Percentiles rank a stretch among this genome's conserved stretches.
Conservation (phyloP, 1,140 invertebrate genomes). For the Atta cephalotes region DNA sequence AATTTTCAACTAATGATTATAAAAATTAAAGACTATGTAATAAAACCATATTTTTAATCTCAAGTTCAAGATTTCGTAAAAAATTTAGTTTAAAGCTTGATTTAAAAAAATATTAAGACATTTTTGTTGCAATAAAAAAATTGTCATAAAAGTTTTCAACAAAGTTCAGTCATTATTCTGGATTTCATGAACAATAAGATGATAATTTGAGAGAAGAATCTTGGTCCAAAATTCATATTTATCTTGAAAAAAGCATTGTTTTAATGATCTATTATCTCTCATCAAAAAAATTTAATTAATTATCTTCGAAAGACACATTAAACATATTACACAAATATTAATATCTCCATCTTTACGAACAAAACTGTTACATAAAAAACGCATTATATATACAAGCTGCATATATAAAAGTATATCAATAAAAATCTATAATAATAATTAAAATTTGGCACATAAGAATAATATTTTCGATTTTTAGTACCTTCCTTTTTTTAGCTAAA, state of each 20-base stretch:
- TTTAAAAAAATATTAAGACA: neutral
- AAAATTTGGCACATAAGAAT: neutral
- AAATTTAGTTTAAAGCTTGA: neutral
- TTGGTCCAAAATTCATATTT: neutral
- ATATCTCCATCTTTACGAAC: neutral
- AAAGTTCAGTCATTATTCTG: neutral
- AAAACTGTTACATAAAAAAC: neutral
- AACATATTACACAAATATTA: slow-evolving; percentile 15
- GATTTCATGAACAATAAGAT: neutral
- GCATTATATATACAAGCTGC: neutral
- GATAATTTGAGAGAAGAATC: neutral
- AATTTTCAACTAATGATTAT: neutral
- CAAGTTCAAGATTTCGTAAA: neutral
- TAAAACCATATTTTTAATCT: neutral
- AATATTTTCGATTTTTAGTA: neutral
- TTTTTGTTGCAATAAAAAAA: neutral
- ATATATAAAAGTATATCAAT: neutral
- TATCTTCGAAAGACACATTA: neutral
- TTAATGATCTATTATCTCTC: neutral
- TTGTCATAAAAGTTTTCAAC: neutral
- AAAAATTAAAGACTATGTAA: neutral
- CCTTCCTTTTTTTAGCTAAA: neutral
- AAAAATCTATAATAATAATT: neutral
- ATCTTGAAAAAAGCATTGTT: neutral
- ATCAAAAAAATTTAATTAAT: neutral